Evolutionary conservation across 2,888 invertebrate genomes (phyloP).

Genomic region (Dynastes maya): DNA sequence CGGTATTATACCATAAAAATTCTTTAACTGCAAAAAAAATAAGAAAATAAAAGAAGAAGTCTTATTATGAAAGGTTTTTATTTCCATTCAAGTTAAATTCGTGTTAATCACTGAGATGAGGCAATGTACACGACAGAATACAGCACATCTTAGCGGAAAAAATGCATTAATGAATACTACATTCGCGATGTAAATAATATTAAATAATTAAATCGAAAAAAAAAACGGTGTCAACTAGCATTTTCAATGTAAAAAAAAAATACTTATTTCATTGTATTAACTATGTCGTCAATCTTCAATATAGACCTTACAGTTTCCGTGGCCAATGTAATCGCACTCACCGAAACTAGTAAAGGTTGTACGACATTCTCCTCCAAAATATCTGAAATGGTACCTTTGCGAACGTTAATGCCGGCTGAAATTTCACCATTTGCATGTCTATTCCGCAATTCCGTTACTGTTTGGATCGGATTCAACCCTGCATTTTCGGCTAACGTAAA

Average conservation of each 20-base stretch:
- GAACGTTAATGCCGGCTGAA: constrained; percentile 95
- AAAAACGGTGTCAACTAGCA: no score
- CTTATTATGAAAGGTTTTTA: background rate
- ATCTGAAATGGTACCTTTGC: constrained; percentile 96
- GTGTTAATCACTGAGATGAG: background rate
- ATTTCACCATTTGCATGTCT: constrained; percentile 91
- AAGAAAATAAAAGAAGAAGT: no score
- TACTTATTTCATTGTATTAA: constrained; percentile 72
- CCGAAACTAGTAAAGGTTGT: constrained; percentile 96
- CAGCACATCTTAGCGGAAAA: no score
- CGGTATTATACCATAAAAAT: no score
- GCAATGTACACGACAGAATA: no score
- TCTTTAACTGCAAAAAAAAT: no score
- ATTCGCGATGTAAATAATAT: no score
- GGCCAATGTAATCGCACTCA: constrained; percentile 93
- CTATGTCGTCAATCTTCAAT: constrained; percentile 99
- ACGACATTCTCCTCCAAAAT: constrained; percentile 98
- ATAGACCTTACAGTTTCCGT: constrained; percentile 98
- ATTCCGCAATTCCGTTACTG: constrained; percentile 96
- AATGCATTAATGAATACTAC: no score
- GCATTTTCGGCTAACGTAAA: constrained; percentile 94
- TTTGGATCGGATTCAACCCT: constrained; percentile 72
- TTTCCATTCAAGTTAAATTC: background rate
- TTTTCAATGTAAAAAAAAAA: no score
- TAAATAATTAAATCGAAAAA: no score